phyloP scores from a whole-genome alignment of 2,797 vertebrate species.

The Paguma larvata region DNA sequence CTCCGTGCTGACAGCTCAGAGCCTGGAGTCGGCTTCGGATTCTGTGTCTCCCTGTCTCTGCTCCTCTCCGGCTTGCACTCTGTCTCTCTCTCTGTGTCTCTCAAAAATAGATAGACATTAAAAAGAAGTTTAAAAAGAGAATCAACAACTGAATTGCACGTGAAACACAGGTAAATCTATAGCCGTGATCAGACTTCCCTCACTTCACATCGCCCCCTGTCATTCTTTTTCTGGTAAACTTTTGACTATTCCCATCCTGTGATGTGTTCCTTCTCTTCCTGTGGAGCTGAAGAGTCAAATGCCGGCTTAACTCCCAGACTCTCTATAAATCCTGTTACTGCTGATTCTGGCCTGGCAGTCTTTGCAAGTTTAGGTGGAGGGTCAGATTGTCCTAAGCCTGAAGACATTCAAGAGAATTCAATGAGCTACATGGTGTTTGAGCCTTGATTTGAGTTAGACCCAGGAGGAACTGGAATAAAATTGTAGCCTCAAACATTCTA shows the following conservation, averaged over 20 bases:
- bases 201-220: not conserved
- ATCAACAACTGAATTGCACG: not conserved
- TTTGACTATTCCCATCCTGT: not conserved
- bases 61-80: too few species aligned
- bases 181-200: not conserved
- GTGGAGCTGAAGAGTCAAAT: not conserved
- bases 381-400: not conserved
- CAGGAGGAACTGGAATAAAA: not conserved
- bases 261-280: not conserved
- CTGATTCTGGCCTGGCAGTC: not conserved
- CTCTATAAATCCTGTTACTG: not conserved
- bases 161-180: not conserved
- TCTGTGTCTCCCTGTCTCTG: too few species aligned
- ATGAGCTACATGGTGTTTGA: not conserved
- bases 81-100: too few species aligned
- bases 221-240: not conserved
- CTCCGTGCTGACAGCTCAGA: too few species aligned
- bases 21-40: too few species aligned
- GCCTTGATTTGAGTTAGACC: not conserved
- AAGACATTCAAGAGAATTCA: not conserved
- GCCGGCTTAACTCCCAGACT: not conserved
- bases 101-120: too few species aligned
- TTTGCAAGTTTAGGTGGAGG: not conserved
- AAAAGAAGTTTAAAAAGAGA: too few species aligned
- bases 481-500: not conserved